Conservation (phyloP, 2,888 invertebrate species). For the Plusia festucae region DNA sequence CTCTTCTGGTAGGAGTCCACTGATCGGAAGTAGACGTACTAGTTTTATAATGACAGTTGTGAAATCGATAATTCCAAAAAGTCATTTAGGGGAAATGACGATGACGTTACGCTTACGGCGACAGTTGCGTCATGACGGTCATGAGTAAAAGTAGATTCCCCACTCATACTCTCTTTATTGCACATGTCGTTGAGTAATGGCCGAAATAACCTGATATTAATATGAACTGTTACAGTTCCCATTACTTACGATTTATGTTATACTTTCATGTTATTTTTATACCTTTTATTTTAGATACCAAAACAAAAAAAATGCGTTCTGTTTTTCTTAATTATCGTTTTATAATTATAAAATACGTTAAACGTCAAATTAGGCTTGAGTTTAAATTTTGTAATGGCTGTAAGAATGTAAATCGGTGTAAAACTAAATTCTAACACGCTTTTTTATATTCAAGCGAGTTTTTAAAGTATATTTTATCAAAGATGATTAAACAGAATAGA, state of each 20-base stretch:
- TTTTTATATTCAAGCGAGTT: too few species aligned
- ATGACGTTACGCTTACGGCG: constrained; percentile 24
- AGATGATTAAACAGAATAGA: too few species aligned
- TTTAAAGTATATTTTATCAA: too few species aligned
- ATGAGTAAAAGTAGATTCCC: constrained; percentile 18
- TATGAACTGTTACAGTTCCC: background rate
- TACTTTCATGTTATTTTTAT: background rate
- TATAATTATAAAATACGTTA: too few species aligned
- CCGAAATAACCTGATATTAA: constrained; percentile 6
- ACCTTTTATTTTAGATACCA: background rate
- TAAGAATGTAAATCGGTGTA: too few species aligned
- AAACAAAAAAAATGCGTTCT: too few species aligned
- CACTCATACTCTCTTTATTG: constrained; percentile 18
- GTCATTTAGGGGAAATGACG: constrained; percentile 24
- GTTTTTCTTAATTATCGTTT: too few species aligned
- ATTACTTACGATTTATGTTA: background rate
- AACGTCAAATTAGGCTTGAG: too few species aligned
- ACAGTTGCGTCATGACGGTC: constrained; percentile 35
- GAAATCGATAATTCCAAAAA: constrained; percentile 28
- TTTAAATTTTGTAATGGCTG: too few species aligned
- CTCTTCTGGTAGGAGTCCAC: background rate
- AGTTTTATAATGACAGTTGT: constrained; percentile 11
- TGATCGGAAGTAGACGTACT: background rate
- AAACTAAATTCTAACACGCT: too few species aligned
- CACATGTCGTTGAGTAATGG: background rate